phyloP scores from a whole-genome alignment of 1,140 invertebrate genomes.

The Acromyrmex charruanus region DNA sequence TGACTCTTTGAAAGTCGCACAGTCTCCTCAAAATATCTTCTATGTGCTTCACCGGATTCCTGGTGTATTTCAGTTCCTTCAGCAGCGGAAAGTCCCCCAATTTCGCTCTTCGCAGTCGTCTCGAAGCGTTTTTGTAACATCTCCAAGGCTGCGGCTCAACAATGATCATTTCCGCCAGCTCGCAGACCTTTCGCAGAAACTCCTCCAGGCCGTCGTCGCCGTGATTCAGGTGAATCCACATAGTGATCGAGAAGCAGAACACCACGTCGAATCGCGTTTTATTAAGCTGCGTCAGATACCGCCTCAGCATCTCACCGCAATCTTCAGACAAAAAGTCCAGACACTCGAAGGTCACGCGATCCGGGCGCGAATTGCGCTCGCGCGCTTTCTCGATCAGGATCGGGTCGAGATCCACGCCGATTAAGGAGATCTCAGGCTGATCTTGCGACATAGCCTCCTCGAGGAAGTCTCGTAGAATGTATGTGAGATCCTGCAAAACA shows the following conservation, averaged over 20 bases:
- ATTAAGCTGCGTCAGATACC: constrained; percentile 84
- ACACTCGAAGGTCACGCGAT: constrained; percentile 87
- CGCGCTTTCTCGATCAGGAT: constrained; percentile 90
- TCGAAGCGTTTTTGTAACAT: constrained; percentile 91
- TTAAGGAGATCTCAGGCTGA: constrained; percentile 85
- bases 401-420: constrained; percentile 92
- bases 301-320: constrained; percentile 81
- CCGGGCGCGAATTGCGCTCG: constrained; percentile 83
- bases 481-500: constrained; percentile 88
- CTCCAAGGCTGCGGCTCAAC: constrained; percentile 95
- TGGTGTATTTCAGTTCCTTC: constrained; percentile 87
- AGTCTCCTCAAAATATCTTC: constrained; percentile 87
- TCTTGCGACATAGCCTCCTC: constrained; percentile 81
- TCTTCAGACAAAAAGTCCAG: constrained; percentile 89
- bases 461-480: constrained; percentile 88
- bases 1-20: constrained; percentile 87
- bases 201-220: constrained; percentile 90
- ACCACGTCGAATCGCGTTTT: constrained; percentile 89
- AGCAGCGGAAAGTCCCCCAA: constrained; percentile 88
- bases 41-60: constrained; percentile 88
- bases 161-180: constrained; percentile 88
- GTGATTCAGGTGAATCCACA: constrained; percentile 95
- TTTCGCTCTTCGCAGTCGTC: constrained; percentile 89
- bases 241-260: constrained; percentile 94
- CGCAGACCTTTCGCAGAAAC: constrained; percentile 88